Evolutionary conservation across 2,113 vertebrate genomes (phyloP).

Genomic region (Phalacrocorax carbo): DNA sequence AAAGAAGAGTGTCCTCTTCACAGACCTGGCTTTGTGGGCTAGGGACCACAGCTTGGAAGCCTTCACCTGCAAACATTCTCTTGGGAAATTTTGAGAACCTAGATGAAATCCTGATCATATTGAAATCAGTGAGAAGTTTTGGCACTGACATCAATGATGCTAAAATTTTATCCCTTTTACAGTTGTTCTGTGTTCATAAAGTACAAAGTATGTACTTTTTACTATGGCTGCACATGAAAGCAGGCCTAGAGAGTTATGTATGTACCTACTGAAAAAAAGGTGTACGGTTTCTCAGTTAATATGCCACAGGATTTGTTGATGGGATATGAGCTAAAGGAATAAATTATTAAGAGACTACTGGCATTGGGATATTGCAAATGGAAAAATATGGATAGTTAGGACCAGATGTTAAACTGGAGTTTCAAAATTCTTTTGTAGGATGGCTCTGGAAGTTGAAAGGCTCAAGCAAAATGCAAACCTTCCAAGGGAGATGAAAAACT

Average conservation of each 20-base stretch:
- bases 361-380: neutral
- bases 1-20: neutral
- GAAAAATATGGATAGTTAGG: neutral
- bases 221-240: neutral
- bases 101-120: neutral
- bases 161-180: neutral
- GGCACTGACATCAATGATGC: neutral
- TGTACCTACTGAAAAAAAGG: neutral
- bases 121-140: neutral
- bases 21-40: neutral
- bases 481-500: neutral
- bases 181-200: neutral
- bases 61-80: neutral
- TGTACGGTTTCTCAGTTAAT: neutral
- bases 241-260: neutral
- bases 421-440: neutral
- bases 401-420: constrained; percentile 1
- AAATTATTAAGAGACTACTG: constrained; percentile 1
- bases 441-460: neutral
- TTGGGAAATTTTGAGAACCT: neutral
- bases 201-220: neutral
- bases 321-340: constrained; percentile 10
- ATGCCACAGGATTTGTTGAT: neutral
- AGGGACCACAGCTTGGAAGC: neutral
- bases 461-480: neutral